Base-by-base conservation (phyloP, 1,140 invertebrate species). In the Sinella curviseta region DNA sequence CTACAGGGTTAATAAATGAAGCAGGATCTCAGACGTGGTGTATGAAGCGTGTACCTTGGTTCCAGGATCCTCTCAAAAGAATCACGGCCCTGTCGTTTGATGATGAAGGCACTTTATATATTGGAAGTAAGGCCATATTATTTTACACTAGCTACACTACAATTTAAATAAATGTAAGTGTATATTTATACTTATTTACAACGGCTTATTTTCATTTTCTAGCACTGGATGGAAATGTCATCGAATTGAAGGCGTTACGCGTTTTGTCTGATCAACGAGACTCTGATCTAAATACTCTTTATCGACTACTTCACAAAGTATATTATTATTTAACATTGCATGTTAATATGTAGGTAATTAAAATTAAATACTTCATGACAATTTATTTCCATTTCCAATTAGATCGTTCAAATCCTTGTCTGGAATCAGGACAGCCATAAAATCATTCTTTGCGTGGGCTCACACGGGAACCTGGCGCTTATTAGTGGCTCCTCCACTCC, bases 31-130 rank as follows among this genome's bases (percentile, higher is more conserved):
- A 77, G 28, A 26, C 26, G 0, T 84, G 83, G 83, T 39, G 36
- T 24, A 30, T 84, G 8, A 81, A 80, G 74, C 76, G 57, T 28
- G 60, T 84, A 16, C 83, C 80, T n/a, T 84, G 83, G 83, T 84
- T 84, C 73, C 26, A 79, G 1, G 83, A 83, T 77, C 26, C 24
- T 4, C 17, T 65, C 16, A 81, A 80, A 70, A 80, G 60, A 48
- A 82, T 84, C 30, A 76, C 81, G 30, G 75, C 81, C 14, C 54
- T 84, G 33, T 31, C 76, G 1, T 84, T 84, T 55, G 83, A 84
- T 55, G 77, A 77, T 1, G 83, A 84, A 48, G 83, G 80, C 0
- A 70, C 80, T 20, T 65, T 84, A 1, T 84, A 82, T 57, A 81
- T 82, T 76, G 83, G 83, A n/a, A 83, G 80, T 78, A 36, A 28